Conservation (phyloP, 2,797 vertebrate genomes). For the Anguilla obscura region DNA sequence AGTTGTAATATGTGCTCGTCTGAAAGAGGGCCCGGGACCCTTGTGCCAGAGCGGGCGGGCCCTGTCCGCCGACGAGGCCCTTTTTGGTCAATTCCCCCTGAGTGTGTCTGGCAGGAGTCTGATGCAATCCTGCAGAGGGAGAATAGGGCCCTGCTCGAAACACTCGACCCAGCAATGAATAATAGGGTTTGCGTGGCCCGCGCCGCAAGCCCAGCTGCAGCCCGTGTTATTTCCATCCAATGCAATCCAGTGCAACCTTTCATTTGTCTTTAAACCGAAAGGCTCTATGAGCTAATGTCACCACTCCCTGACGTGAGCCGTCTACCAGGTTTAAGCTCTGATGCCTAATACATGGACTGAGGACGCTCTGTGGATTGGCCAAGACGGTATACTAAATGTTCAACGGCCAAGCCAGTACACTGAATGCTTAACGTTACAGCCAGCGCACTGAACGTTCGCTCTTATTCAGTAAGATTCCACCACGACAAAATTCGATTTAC, state of each 20-base stretch:
- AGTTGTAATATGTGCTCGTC: slow-evolving; percentile 43
- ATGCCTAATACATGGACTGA: background rate
- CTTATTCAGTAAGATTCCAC: background rate
- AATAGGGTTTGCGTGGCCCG: background rate
- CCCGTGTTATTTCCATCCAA: background rate
- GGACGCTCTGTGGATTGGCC: background rate
- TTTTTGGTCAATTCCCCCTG: slow-evolving; percentile 7
- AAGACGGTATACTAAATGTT: background rate
- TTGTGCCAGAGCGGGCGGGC: background rate
- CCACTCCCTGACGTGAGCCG: background rate
- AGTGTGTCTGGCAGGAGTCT: slow-evolving; percentile 2
- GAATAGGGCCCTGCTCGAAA: background rate
- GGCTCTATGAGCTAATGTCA: background rate
- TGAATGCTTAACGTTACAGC: too few species aligned
- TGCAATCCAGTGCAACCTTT: slow-evolving; percentile 1
- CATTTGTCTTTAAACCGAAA: background rate
- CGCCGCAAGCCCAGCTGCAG: background rate
- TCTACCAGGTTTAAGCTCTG: background rate
- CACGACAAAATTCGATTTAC: background rate
- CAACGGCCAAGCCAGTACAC: too few species aligned
- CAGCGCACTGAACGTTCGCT: background rate
- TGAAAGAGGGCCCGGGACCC: slow-evolving; percentile 36
- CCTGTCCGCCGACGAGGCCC: slow-evolving; percentile 16
- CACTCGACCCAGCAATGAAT: slow-evolving; percentile 10
- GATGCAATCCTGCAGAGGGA: background rate